Base-by-base conservation (phyloP, 2,888 invertebrate species). In the Drosophila anceps region DNA sequence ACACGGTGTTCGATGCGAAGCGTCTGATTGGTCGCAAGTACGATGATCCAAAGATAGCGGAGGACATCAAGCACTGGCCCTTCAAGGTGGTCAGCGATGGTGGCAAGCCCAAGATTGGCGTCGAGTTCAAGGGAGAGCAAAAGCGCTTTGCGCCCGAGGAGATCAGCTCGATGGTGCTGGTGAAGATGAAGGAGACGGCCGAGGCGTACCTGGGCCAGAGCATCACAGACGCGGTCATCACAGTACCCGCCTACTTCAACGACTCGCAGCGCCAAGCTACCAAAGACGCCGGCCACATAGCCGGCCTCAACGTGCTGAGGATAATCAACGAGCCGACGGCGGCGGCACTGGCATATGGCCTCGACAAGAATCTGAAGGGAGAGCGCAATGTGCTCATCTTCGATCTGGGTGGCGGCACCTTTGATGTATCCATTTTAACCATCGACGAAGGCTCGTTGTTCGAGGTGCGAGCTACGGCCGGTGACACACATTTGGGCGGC, bases 391-490 rank as follows among this genome's bases (percentile, higher is more conserved):
- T 24, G 24, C 24, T 24, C 24, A 24, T 24, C 24, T 24, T 24
- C 24, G 24, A 24, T 24, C 24, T 24, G 24, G 24, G 24, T 24
- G 24, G 24, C 24, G 24, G 24, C 24, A 24, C 24, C 2, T 24
- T 24, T 24, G 24, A 24, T 24, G 24, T 24, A 24, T 24, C 24
- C 24, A 24, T 24, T 24, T 24, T 24, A 24, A 24, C 24, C 24
- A 24, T 24, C 24, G 24, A 98, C 93, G 98, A 98, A 92, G 96
- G 98, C 93, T 91, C 92, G 0, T 95, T 96, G 86, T 98, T 98
- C 92, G 98, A 98, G 92, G 98, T 98, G n/a, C 98, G 97, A 91
- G 96, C 98, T 12, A 98, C 98, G n/a, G 97, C 98, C 73, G 98
- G 98, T 73, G 98, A 98, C 92, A 98, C 98, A 71, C 98, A 98